Percentiles rank a stretch among this genome's conserved stretches.
Evolutionary conservation across 2,113 vertebrate species (phyloP).

Genomic region (Pygoscelis antarcticus): DNA sequence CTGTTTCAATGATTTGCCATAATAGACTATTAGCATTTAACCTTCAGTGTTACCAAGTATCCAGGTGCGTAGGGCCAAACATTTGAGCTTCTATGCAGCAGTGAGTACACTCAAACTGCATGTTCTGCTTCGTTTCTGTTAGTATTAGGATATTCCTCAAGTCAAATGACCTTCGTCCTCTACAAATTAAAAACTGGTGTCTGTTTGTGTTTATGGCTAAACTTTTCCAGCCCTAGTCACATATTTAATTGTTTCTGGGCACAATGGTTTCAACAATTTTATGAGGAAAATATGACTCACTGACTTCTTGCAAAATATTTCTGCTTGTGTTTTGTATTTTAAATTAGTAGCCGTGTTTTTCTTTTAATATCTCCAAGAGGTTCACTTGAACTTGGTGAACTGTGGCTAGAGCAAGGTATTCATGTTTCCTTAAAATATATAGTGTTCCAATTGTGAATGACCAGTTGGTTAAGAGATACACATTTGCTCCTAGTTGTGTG

Average conservation of each 20-base stretch:
- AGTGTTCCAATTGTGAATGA: neutral
- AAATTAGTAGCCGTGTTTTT: neutral
- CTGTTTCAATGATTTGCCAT: too few relatives aligned
- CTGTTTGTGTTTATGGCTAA: conserved; percentile 33
- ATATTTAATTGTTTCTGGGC: conserved; percentile 54
- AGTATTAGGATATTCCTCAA: neutral
- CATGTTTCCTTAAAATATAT: neutral
- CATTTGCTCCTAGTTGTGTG: neutral
- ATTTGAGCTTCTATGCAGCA: neutral
- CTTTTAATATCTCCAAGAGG: neutral
- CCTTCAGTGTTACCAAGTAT: neutral
- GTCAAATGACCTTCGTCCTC: neutral
- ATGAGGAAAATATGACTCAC: conserved; percentile 25
- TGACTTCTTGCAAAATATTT: conserved; percentile 2
- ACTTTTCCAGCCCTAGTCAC: conserved; percentile 29
- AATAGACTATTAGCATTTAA: neutral
- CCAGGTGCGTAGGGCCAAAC: neutral
- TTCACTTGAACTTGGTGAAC: neutral
- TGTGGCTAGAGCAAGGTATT: neutral
- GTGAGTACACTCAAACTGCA: neutral
- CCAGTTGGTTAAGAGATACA: neutral
- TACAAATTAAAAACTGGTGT: neutral
- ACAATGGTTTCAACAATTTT: conserved; percentile 35
- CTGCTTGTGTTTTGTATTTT: neutral
- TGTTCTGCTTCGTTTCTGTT: neutral